Evolutionary conservation across 2,113 vertebrate species (phyloP), one percentile per base, ranked within the genome.

Genomic region (Malurus alboscapulatus): DNA sequence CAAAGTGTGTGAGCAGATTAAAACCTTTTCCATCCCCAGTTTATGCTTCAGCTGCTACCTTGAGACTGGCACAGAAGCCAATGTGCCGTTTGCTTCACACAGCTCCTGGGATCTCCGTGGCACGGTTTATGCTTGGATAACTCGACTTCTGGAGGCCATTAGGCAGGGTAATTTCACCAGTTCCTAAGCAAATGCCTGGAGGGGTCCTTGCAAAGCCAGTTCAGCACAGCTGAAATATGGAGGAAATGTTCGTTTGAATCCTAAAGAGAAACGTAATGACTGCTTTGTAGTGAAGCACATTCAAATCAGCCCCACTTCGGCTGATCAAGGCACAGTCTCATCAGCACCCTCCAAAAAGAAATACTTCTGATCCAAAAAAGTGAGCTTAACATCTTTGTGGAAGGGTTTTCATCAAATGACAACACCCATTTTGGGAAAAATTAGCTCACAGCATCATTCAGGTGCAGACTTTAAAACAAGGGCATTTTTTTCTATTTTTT

Each of bases 81-180:
- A 48, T 4, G 4, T 68, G 63, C 91, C 2, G 3, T 91, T 93
- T 53, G 74, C 78, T 91, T 79, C 71, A 47, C 14, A 1, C 87
- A 73, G 95, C 95, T 94, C 93, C 81, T 87, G 93, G 67, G 94
- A 88, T 63, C 78, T 88, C 67, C 0, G 4, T 92, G 89, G 87
- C 94, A 95, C 91, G 32, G 25, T 91, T 96, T 87, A 67, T 1
- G 12, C 93, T 89, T 54, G 93, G 94, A 47, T 90, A 91, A 58
- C 67, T 87, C 76, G 40, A 76, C 84, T 94, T 95, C 95, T 94
- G 91, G 87, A 92, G 91, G 65, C 91, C 91, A 93, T 96, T 96
- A 96, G 67, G 78, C 95, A 91, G 78, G 38, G 63, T 94, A 94
- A 95, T 96, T 96, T 96, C 94, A 95, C 84, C 91, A 96, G 91